Evolutionary conservation across 1,140 invertebrate genomes (phyloP).

Genomic region (Drosophila baimaii): DNA sequence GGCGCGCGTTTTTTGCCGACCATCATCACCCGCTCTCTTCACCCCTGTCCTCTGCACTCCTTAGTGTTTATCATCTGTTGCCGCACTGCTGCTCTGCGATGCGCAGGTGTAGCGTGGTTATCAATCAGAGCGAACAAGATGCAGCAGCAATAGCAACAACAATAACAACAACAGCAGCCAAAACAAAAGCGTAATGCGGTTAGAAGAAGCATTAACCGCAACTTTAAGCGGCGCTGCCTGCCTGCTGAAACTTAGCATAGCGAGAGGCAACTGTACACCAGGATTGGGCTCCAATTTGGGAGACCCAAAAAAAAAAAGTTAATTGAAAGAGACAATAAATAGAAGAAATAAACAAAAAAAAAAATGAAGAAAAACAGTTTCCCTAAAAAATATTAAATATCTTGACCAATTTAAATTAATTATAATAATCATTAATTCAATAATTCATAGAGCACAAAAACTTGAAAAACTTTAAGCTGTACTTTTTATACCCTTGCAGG

Average conservation of each 20-base stretch:
- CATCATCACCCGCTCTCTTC: conserved; percentile 12
- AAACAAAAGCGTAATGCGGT: conserved; percentile 4
- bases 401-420: too few species aligned
- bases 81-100: conserved; percentile 53
- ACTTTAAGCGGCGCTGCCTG: not conserved
- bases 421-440: too few species aligned
- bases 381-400: too few species aligned
- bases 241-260: conserved; percentile 28
- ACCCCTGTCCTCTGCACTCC: not conserved
- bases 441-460: too few species aligned
- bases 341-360: not conserved
- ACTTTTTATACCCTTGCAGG: too few species aligned
- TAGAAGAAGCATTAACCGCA: conserved; percentile 25
- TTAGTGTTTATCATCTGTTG: conserved; percentile 69
- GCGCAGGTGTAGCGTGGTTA: conserved; percentile 75
- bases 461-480: too few species aligned
- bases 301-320: not conserved
- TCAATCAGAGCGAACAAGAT: conserved; percentile 61
- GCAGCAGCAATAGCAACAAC: conserved; percentile 31
- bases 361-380: too few species aligned
- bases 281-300: not conserved
- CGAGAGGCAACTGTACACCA: conserved; percentile 31
- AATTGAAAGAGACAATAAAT: not conserved
- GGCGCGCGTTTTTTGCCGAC: conserved; percentile 71
- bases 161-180: conserved; percentile 25